These are phyloP conservation scores for Lamellibrachia satsuma DNA, from an alignment of 2,888 invertebrate species.

Conservation along the genomic window DNA sequence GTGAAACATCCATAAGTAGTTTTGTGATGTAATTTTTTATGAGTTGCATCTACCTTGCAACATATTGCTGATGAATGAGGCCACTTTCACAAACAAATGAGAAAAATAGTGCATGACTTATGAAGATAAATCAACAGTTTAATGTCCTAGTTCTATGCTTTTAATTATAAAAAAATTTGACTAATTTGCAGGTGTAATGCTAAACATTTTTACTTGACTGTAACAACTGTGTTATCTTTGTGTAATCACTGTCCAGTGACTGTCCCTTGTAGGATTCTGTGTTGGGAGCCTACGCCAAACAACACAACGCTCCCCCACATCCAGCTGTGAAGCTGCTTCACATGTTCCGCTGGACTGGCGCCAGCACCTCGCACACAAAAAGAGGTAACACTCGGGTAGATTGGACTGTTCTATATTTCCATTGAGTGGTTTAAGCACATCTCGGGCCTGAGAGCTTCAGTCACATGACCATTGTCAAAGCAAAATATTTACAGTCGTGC, in stretches of 20 bases:
- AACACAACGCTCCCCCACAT: background rate
- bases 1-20: background rate
- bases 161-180: background rate
- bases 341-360: background rate
- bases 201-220: background rate
- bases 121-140: background rate
- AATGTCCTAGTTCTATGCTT: background rate
- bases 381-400: background rate
- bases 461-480: no score
- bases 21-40: background rate
- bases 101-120: background rate
- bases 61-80: background rate
- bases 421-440: no score
- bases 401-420: no score
- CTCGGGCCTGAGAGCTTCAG: no score
- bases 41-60: background rate
- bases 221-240: no score
- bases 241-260: background rate
- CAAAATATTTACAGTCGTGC: no score
- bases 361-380: background rate
- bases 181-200: background rate
- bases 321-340: background rate
- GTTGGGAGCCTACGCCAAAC: conserved; percentile 1
- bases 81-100: background rate
- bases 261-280: background rate